Conservation (phyloP, 2,113 vertebrate genomes). For the Saguinus midas region DNA sequence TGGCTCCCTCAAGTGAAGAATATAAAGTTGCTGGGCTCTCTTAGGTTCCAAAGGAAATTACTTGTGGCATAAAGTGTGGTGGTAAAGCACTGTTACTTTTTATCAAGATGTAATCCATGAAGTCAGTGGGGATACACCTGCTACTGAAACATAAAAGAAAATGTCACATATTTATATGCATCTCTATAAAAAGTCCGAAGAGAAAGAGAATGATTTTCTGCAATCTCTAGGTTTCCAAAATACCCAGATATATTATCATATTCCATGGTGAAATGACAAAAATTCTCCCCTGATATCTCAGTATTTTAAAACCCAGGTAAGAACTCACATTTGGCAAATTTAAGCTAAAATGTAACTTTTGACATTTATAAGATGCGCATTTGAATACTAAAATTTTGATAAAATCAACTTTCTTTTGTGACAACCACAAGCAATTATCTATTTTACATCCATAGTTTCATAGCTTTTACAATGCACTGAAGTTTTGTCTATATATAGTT, state of each 20-base stretch:
- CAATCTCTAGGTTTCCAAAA: not conserved
- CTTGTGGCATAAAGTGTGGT: not conserved
- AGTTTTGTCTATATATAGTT: not conserved
- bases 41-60: constrained; percentile 57
- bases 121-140: not conserved
- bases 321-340: constrained; percentile 4
- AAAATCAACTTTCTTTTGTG: not conserved
- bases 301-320: constrained; percentile 4
- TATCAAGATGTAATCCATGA: constrained; percentile 39
- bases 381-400: constrained; percentile 30
- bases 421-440: not conserved
- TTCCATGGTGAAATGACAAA: not conserved
- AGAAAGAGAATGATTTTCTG: not conserved
- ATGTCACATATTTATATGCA: constrained; percentile 30
- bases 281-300: not conserved
- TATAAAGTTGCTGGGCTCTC: constrained; percentile 37
- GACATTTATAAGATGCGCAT: not conserved
- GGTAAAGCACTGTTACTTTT: constrained; percentile 9
- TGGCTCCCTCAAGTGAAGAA: constrained; percentile 38
- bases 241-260: not conserved
- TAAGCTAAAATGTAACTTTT: constrained; percentile 31
- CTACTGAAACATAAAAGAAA: constrained; percentile 53
- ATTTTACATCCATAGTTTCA: not conserved
- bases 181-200: not conserved
- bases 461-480: not conserved